These are phyloP conservation scores for Setophaga coronata DNA, from an alignment of 2,113 vertebrate species.

Conservation along the genomic window DNA sequence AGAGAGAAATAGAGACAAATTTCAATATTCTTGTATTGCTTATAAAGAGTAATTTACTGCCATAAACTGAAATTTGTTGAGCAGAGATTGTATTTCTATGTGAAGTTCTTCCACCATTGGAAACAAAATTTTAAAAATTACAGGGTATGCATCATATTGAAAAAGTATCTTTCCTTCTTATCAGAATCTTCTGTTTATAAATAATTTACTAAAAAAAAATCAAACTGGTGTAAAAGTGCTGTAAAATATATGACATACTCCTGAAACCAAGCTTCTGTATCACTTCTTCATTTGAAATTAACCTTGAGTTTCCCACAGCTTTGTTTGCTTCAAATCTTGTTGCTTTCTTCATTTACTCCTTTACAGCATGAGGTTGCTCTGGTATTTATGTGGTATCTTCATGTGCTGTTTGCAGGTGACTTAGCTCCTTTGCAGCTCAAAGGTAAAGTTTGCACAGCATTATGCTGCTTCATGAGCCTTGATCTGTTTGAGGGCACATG, in stretches of 20 bases:
- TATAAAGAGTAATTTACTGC: constrained; percentile 1
- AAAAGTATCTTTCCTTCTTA: constrained; percentile 6
- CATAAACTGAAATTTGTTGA: background rate
- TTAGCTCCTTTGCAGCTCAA: background rate
- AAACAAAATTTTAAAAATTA: background rate
- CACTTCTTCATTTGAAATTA: background rate
- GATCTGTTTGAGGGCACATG: background rate
- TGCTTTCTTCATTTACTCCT: background rate
- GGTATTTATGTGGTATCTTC: background rate
- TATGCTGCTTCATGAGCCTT: background rate
- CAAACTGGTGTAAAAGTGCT: background rate
- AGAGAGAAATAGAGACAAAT: background rate
- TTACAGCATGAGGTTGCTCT: background rate
- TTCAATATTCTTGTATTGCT: background rate
- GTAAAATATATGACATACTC: background rate
- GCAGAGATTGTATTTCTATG: constrained; percentile 6
- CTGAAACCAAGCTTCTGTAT: background rate
- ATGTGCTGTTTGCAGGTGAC: background rate
- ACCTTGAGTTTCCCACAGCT: background rate
- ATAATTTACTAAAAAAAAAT: background rate
- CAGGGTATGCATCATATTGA: background rate
- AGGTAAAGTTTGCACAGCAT: background rate
- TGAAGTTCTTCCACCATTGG: background rate
- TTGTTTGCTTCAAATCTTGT: background rate
- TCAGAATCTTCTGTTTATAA: background rate